phyloP scores from a whole-genome alignment of 2,797 vertebrate species.

The Alca torda region DNA sequence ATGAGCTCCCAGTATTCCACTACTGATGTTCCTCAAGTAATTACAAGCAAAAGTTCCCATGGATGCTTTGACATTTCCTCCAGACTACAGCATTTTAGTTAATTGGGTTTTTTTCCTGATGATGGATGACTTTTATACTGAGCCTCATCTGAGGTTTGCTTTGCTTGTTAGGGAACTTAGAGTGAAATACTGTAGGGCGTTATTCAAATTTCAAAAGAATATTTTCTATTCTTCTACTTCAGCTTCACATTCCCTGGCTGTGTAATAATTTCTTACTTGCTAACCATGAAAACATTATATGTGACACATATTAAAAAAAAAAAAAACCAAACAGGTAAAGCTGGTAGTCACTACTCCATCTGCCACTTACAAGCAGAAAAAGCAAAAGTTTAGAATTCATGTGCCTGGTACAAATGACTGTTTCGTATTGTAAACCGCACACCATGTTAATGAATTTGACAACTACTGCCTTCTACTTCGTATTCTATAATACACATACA shows the following conservation, averaged over 20 bases:
- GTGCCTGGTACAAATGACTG: not conserved
- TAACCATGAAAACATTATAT: not conserved
- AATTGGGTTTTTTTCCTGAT: not conserved
- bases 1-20: not conserved
- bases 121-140: not conserved
- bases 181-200: not conserved
- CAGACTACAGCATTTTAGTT: not conserved
- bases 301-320: not conserved
- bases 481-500: not conserved
- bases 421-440: not conserved
- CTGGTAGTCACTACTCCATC: not conserved
- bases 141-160: not conserved
- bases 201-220: conserved; percentile 1
- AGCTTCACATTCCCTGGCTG: not conserved
- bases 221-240: not conserved
- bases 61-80: not conserved
- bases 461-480: not conserved
- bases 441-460: not conserved
- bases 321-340: no score
- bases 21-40: conserved; percentile 10
- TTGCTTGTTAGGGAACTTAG: not conserved
- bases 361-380: not conserved
- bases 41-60: conserved; percentile 1
- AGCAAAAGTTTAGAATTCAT: not conserved
- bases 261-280: not conserved